phyloP scores from a whole-genome alignment of 2,888 invertebrate genomes.

The Lacanobia wlatinum region DNA sequence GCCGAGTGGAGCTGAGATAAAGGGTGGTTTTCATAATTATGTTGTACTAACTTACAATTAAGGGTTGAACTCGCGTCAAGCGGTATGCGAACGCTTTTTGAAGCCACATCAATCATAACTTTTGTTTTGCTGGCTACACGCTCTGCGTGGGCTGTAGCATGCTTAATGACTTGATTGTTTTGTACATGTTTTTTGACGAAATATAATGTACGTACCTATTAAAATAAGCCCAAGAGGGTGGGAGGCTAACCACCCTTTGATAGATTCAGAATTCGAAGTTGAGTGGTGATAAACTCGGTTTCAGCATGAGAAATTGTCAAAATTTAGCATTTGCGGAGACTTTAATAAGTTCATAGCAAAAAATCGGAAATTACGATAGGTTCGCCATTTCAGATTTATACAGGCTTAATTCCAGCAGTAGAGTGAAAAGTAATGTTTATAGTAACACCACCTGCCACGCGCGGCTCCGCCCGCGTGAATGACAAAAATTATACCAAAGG shows the following conservation, averaged over 20 bases:
- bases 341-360: too few species aligned
- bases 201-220: neutral
- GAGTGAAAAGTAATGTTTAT: neutral
- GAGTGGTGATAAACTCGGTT: too few species aligned
- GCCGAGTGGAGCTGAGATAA: constrained; percentile 21
- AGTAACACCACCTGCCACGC: too few species aligned
- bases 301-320: too few species aligned
- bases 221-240: neutral
- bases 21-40: constrained; percentile 38
- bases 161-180: constrained; percentile 3
- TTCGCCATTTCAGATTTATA: too few species aligned
- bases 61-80: constrained; percentile 18
- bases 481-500: too few species aligned
- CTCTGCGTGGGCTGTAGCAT: neutral
- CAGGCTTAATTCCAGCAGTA: neutral
- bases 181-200: neutral
- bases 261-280: too few species aligned
- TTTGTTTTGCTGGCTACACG: neutral
- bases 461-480: too few species aligned
- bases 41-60: constrained; percentile 39
- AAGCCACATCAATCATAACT: constrained; percentile 39
- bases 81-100: constrained; percentile 23
- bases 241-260: too few species aligned
- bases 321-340: too few species aligned
- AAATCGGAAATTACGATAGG: too few species aligned